Base-by-base conservation (phyloP, 2,113 vertebrate species). In the Pterocles orientalis region DNA sequence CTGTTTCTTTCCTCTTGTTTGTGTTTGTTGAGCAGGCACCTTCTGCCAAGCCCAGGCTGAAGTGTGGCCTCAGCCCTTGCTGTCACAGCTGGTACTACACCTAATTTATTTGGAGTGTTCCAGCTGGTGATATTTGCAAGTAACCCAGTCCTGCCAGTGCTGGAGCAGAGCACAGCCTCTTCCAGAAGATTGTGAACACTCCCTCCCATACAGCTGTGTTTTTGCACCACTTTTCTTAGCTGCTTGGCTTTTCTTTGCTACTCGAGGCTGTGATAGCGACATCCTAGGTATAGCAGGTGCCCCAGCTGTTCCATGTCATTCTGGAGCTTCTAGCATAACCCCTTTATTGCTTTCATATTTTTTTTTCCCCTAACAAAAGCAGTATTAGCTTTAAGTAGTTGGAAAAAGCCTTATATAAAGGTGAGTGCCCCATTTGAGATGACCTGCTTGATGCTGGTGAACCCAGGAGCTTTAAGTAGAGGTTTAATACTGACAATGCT, bases 121-220 rank as follows among this genome's bases (percentile, higher is more conserved):
- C 60, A 54, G 21, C 31, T n/a, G 12, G 11, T 41, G 66, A 4
- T 24, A 3, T 66, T 56, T 64, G 20, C 12, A 16, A 26, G 12
- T 17, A 18, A 5, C 4, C 10, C 58, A 47, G 50, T 36, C 24
- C 36, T 77, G 36, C 20, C 47, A 9, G 45, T 5, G 18, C 56
- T 62, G 61, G 62, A 2, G 7, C 31, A 4, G 34, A 47, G 68
- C 56, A 7, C 8, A 14, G 50, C 29, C 54, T 60, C 34, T 65
- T 60, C 29, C 47, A 61, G 50, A 31, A 14, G 53, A 3, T 3
- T 65, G 16, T 20, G 33, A 45, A 7, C 6, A 0, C 10, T 56
- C 24, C 31, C 28, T 0, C 72, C 41, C 6, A 0, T 53, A 4
- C 54, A 45, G 48, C 58, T 54, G 36, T 7, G 7, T 54, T 45